Evolutionary conservation across 2,888 invertebrate species (phyloP).

Genomic region (Timema podura): DNA sequence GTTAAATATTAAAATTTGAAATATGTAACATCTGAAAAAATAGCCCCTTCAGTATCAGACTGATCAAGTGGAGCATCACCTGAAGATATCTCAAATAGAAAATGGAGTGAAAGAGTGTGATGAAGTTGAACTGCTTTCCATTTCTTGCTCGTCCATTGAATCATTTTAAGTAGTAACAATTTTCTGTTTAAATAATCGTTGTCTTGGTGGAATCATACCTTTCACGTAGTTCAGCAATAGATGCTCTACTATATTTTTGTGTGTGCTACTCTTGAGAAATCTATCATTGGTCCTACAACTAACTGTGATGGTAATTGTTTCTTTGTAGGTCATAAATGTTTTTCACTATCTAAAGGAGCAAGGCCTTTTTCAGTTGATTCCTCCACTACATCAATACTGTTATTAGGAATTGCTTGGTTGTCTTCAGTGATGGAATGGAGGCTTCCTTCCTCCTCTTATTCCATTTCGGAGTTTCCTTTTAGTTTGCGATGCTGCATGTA

Average conservation of each 20-base stretch:
- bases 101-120: not conserved
- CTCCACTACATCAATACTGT: not conserved
- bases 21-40: no score
- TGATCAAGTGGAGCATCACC: no score
- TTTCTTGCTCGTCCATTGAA: not conserved
- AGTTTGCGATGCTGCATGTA: not conserved
- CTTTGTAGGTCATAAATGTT: not conserved
- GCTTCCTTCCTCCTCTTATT: not conserved
- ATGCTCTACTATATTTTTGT: not conserved
- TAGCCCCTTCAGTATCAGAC: no score
- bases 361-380: not conserved
- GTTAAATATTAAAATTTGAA: no score
- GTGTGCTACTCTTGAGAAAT: not conserved
- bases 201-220: not conserved
- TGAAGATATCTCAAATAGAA: not conserved
- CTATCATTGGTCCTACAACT: conserved; percentile 3
- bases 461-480: not conserved
- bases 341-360: not conserved
- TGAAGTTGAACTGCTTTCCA: not conserved
- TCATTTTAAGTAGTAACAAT: not conserved
- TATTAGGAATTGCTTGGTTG: not conserved
- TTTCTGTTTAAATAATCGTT: not conserved
- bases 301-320: not conserved
- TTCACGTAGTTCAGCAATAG: not conserved
- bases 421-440: not conserved